A percentile compares a stretch with the other conserved stretches of the same genome.
Evolutionary conservation across 2,113 vertebrate genomes (phyloP).

Genomic region (Vicugna pacos): DNA sequence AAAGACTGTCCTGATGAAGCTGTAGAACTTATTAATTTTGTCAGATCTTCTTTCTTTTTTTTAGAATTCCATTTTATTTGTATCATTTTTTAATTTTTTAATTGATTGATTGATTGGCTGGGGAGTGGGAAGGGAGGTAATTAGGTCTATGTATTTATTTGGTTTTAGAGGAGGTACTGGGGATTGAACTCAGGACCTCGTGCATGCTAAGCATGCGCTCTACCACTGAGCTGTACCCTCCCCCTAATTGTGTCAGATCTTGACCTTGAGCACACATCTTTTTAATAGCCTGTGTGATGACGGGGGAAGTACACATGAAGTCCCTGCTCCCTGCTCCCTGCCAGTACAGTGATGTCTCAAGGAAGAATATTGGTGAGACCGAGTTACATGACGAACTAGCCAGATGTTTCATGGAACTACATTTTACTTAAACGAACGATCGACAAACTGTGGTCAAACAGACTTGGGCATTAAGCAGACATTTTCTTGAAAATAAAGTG

Average conservation of each 20-base stretch:
- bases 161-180: no score
- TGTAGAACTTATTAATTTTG: neutral
- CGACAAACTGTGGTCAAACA: neutral
- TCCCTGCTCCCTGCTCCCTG: neutral
- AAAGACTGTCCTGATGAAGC: neutral
- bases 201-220: no score
- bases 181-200: no score
- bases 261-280: neutral
- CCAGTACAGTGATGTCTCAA: neutral
- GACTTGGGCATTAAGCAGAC: neutral
- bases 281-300: neutral
- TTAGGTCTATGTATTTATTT: no score
- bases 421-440: neutral
- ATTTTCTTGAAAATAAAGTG: constrained; percentile 17
- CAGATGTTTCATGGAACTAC: neutral
- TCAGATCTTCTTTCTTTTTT: neutral
- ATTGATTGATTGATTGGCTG: no score
- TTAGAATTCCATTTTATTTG: no score
- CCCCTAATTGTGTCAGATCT: neutral
- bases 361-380: neutral
- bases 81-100: no score
- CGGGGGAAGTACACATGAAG: neutral
- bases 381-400: neutral
- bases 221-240: no score
- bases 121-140: no score